These are phyloP conservation scores for Alosa sapidissima DNA, from an alignment of 2,797 vertebrate genomes.

Conservation along the genomic window DNA sequence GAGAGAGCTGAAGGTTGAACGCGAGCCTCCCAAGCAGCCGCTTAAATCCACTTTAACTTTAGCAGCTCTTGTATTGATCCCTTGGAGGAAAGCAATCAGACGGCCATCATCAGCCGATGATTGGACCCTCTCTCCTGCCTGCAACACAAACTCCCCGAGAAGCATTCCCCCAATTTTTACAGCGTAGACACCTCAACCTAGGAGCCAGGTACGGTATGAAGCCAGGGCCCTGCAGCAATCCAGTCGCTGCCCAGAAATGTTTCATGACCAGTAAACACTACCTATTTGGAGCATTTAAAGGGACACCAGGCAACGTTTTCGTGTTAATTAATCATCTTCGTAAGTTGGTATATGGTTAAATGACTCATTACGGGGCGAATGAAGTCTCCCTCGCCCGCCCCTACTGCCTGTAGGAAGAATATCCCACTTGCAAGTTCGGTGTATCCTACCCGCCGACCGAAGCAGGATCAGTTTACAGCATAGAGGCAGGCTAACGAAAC, in stretches of 20 bases:
- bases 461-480: no score
- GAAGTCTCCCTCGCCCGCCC: no score
- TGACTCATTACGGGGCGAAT: no score
- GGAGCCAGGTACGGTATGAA: background rate
- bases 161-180: background rate
- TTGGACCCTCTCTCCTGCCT: background rate
- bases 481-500: no score
- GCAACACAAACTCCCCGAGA: background rate
- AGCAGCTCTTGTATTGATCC: background rate
- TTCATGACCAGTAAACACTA: background rate
- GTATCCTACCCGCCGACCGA: no score
- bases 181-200: background rate
- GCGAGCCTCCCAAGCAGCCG: background rate
- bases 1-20: background rate
- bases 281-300: background rate
- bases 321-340: no score
- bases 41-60: conserved; percentile 2
- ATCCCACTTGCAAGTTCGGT: no score
- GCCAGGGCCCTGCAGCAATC: background rate
- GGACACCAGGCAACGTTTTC: no score
- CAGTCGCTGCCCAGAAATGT: background rate
- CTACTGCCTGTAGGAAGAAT: no score
- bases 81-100: background rate
- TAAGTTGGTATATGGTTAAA: no score
- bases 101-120: background rate